Conservation (phyloP, 2,888 invertebrate genomes). For the Onchidella celtica region DNA sequence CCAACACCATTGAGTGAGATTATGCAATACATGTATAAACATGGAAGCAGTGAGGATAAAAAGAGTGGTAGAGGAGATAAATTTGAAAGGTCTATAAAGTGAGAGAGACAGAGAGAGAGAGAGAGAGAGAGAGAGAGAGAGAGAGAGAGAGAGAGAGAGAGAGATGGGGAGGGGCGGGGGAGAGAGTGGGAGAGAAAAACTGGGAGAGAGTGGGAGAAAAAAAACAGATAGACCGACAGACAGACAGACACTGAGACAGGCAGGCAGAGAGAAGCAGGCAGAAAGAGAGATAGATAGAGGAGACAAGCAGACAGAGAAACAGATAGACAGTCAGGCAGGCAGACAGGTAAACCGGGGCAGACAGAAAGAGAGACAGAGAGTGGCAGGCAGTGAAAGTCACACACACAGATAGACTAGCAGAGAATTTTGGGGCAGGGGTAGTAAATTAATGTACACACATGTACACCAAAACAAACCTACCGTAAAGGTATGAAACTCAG, state of each 20-base stretch:
- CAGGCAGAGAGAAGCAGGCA: too few species aligned
- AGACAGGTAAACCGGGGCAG: background rate
- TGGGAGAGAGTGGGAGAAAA: background rate
- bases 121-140: background rate
- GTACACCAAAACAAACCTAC: too few species aligned
- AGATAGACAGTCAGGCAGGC: background rate
- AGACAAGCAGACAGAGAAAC: too few species aligned
- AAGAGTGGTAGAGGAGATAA: too few species aligned
- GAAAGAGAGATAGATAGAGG: too few species aligned
- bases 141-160: background rate
- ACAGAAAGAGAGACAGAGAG: conserved; percentile 30
- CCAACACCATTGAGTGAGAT: too few species aligned
- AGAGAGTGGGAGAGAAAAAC: background rate
- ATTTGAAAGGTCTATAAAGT: too few species aligned
- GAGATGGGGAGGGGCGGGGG: conserved; percentile 3
- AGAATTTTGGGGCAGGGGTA: too few species aligned
- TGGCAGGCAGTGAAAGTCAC: background rate
- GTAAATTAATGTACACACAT: too few species aligned
- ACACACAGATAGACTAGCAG: background rate
- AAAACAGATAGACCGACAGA: background rate
- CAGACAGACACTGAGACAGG: background rate
- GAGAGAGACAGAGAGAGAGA: background rate
- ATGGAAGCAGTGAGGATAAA: too few species aligned
- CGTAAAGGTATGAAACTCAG: too few species aligned
- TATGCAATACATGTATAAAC: too few species aligned